These are phyloP conservation scores for Denticeps clupeoides DNA, from an alignment of 2,797 vertebrate species.

Conservation along the genomic window DNA sequence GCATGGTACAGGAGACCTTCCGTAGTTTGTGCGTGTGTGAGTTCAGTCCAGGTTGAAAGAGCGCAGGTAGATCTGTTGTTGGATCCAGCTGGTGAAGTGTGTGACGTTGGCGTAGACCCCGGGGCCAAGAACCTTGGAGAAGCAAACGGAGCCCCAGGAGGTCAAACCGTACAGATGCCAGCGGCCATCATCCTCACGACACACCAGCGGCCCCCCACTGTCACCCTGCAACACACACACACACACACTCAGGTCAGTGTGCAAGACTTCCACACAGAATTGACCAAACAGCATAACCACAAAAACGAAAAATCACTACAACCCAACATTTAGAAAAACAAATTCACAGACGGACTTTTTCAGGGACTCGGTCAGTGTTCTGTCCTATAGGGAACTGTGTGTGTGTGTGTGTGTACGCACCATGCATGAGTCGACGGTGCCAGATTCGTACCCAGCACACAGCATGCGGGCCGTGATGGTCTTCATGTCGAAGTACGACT, in stretches of 20 bases:
- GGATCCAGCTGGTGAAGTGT: constrained; percentile 86
- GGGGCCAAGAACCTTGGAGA: constrained; percentile 85
- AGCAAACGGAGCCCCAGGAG: constrained; percentile 91
- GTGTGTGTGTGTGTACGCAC: too few species aligned
- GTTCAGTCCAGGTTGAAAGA: constrained; percentile 64
- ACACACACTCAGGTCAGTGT: not conserved
- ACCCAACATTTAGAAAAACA: too few species aligned
- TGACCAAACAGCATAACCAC: not conserved
- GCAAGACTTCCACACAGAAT: not conserved
- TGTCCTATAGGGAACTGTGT: too few species aligned
- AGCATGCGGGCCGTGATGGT: constrained; percentile 90
- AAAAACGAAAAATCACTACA: constrained; percentile 4
- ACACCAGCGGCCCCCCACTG: constrained; percentile 88
- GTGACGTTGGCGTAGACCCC: constrained; percentile 93
- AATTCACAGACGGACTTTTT: too few species aligned
- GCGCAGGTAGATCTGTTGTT: constrained; percentile 83
- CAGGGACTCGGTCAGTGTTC: too few species aligned
- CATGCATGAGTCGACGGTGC: constrained; percentile 92
- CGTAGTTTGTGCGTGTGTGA: constrained; percentile 17
- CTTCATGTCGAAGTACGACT: constrained; percentile 90
- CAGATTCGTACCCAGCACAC: constrained; percentile 85
- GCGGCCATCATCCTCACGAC: constrained; percentile 60
- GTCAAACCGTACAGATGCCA: constrained; percentile 92
- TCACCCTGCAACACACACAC: constrained; percentile 65
- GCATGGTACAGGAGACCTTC: too few species aligned